Base-by-base conservation (phyloP, 2,113 vertebrate species). In the Sterrhoptilus dennistouni region DNA sequence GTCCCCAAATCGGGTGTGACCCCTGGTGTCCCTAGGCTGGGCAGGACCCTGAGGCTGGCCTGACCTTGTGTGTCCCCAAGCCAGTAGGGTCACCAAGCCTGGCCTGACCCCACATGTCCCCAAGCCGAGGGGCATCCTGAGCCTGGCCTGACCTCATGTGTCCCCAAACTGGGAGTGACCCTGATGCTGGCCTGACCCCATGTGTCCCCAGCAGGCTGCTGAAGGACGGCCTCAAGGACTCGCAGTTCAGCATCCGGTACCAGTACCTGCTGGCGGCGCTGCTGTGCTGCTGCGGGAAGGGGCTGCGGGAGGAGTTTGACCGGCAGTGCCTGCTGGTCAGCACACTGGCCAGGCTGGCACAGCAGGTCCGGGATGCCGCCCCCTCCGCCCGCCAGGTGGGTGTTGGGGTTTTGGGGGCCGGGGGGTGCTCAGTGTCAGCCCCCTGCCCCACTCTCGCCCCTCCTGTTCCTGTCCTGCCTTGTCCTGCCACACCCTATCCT, bases 211-310 rank as follows among this genome's bases (percentile, higher is more conserved):
- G 22, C 97, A 99, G 99, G 99, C 92, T 99, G 95, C 97, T 99
- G 95, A 99, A 99, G 97, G 99, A 99, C 0, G 98, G 98, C 63
- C 98, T 99, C 27, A 99, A 99, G 97, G 99, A 99, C 95, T 99
- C 99, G 2, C 99, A 99, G 98, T 99, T 99, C 98, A 99, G 98
- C n/a, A 99, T 98, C 91, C 98, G 99, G 8, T 99, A 99, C 96
- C 99, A 99, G 97, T 99, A 99, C 83, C 98, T 99, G 80, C 98
- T 99, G 96, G 99, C 99, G 0, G 99, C 99, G 15, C 96, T 99
- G 95, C 97, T 99, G 27, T 99, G 99, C 98, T 99, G 99, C 94
- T 98, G 98, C 0, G 99, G 99, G 15, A 98, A 98, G 65, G 98
- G 98, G 25, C 98, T 99, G 65, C 95, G 99, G 9, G 99, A 99